Conservation (phyloP, 2,888 invertebrate species). For the Schrankia costaestrigalis region DNA sequence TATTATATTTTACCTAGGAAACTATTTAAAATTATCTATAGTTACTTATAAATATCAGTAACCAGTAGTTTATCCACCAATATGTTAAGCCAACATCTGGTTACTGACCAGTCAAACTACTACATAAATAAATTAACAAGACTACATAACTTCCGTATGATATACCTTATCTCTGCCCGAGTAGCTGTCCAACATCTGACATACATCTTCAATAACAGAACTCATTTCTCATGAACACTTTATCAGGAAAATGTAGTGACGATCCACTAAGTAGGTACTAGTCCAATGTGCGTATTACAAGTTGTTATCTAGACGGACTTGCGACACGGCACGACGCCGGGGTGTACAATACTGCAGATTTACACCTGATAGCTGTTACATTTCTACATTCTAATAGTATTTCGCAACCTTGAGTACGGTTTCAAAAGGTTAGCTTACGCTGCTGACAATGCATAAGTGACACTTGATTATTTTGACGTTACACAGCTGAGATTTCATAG, state of each 20-base stretch:
- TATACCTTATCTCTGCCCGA: conserved; percentile 92
- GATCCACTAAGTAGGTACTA: too few species aligned
- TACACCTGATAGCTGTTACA: conserved; percentile 55
- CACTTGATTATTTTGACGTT: neutral
- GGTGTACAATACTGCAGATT: conserved; percentile 43
- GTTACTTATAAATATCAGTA: neutral
- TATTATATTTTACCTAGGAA: too few species aligned
- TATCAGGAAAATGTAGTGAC: too few species aligned
- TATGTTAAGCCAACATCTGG: conserved; percentile 25
- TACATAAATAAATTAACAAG: conserved; percentile 46
- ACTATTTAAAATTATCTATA: too few species aligned
- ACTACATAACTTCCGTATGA: conserved; percentile 55
- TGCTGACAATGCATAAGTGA: too few species aligned
- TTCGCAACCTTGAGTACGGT: conserved; percentile 46
- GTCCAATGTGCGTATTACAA: too few species aligned
- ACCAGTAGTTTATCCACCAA: neutral
- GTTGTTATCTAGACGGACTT: conserved; percentile 31
- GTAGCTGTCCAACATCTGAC: conserved; percentile 88
- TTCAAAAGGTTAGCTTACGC: conserved; percentile 56
- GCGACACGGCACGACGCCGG: conserved; percentile 10
- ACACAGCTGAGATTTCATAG: neutral
- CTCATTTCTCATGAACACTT: conserved; percentile 47
- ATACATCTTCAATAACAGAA: conserved; percentile 78
- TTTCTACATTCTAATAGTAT: conserved; percentile 52
- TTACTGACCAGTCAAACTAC: conserved; percentile 42